phyloP scores from a whole-genome alignment of 2,888 invertebrate species.

The Vanessa cardui region DNA sequence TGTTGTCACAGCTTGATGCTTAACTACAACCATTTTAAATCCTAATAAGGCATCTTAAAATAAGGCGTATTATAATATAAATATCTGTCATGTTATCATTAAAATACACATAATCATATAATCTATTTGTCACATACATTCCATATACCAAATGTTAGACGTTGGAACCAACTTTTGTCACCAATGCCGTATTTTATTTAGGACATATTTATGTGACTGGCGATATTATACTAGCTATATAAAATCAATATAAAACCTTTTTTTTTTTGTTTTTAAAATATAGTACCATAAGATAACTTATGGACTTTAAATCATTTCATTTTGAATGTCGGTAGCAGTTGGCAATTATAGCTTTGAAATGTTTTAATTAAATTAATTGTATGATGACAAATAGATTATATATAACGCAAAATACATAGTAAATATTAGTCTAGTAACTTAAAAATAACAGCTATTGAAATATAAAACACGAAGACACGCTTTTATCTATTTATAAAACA shows the following conservation, averaged over 20 bases:
- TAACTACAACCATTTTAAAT: conserved; percentile 23
- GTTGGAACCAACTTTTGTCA: no score
- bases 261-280: no score
- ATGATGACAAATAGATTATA: conserved; percentile 20
- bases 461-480: conserved; percentile 26
- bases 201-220: no score
- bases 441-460: conserved; percentile 17
- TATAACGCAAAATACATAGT: conserved; percentile 7
- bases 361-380: neutral
- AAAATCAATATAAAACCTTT: no score
- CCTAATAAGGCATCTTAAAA: conserved; percentile 17
- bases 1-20: conserved; percentile 28
- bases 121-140: conserved; percentile 20
- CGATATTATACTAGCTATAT: no score
- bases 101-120: conserved; percentile 10
- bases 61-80: conserved; percentile 19
- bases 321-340: neutral
- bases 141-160: neutral
- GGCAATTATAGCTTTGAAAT: neutral
- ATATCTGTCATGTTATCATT: conserved; percentile 15
- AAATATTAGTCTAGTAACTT: conserved; percentile 19
- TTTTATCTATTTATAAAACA: conserved; percentile 28
- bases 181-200: no score
- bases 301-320: neutral
- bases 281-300: neutral